Base-by-base conservation (phyloP, 2,797 vertebrate genomes). In the Protosalanx chinensis region DNA sequence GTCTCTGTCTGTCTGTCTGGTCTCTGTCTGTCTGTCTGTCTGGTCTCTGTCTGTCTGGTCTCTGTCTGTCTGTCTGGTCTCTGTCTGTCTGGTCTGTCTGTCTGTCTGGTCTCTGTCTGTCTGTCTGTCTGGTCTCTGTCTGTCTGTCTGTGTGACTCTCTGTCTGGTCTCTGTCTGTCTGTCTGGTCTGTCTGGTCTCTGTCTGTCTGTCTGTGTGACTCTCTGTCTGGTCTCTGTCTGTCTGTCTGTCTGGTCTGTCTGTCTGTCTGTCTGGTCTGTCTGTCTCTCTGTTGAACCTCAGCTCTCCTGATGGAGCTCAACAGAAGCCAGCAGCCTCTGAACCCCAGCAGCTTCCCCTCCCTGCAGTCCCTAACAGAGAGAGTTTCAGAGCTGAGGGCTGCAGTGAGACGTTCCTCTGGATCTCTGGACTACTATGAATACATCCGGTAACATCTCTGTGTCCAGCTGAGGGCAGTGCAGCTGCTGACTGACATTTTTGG, bases 391-490 rank as follows among this genome's bases (percentile, higher is more conserved):
- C 8, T 35, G 4, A 64, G n/a, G 32, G 33, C 32, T 2, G 6
- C 62, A 10, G 33, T 64, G 62, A 41, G 62, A n/a, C 62, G 7
- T 3, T 91, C 84, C 77, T 80, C 90, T n/a, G 76, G 27, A 62
- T 82, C 87, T 33, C 78, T 76, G n/a, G 62, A 88, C 69, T 86
- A 73, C 76, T 93, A 91, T 0, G 93, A 94, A 80, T 84, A 13
- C 0, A 89, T 92, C 91, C 92, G 94, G 93, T 94, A 84, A 56
- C 33, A 59, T 23, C 62, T 23, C 13, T 27, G 8, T 12, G 27
- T 60, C 8, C 23, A 60, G 20, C 8, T 18, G 56, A 58, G 16
- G 15, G 6, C 20, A n/a, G 6, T 18, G 56, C 16, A 5, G 12
- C 41, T 5, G 41, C 41, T 46, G 5, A 27, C 23, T 1, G 23